These are phyloP conservation scores for Exephanes ischioxanthus DNA, from an alignment of 2,888 invertebrate species.

Conservation along the genomic window DNA sequence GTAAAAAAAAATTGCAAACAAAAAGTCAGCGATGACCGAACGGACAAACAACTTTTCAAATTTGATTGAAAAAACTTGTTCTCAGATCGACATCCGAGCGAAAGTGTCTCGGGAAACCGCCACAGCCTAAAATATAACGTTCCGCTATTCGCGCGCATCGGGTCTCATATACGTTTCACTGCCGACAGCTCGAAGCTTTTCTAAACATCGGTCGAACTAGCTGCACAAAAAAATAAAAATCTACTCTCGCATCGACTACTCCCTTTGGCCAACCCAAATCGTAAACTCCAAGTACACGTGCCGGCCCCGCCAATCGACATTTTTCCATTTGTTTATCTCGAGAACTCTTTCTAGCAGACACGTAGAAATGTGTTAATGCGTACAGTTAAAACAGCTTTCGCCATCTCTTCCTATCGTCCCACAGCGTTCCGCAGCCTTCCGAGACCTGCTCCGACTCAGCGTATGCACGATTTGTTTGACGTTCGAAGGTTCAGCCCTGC, in stretches of 20 bases:
- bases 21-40: too few species aligned
- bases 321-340: conserved; percentile 36
- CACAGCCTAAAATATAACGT: not conserved
- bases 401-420: not conserved
- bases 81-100: not conserved
- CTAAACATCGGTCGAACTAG: not conserved
- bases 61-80: too few species aligned
- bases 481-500: conserved; percentile 26
- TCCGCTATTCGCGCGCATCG: not conserved
- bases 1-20: too few species aligned
- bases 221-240: not conserved
- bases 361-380: conserved; percentile 14
- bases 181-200: conserved; percentile 1
- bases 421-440: not conserved
- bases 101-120: not conserved
- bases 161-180: not conserved
- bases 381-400: not conserved
- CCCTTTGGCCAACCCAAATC: not conserved
- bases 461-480: conserved; percentile 35
- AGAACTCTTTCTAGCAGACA: not conserved
- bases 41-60: too few species aligned
- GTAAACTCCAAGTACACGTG: conserved; percentile 11
- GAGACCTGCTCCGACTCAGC: not conserved
- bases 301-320: not conserved
- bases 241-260: not conserved